A percentile compares a stretch with the other conserved stretches of the same genome.
Conservation (phyloP, 2,888 invertebrate genomes). For the Cantharis rustica region DNA sequence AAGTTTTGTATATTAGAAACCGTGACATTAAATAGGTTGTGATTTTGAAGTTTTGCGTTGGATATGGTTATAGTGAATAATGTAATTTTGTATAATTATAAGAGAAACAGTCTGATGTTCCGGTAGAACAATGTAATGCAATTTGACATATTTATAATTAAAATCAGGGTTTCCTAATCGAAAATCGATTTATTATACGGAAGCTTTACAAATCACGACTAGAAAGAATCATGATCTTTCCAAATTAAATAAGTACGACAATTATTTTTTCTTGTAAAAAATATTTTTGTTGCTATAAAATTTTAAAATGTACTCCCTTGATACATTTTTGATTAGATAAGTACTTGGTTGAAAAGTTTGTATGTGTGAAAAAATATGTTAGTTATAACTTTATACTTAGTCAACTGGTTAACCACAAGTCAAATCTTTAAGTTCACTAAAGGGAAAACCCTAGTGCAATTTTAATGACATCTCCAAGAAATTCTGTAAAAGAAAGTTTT, state of each 20-base stretch:
- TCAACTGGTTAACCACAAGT: background rate
- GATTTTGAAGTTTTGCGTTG: background rate
- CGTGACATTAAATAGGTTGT: background rate
- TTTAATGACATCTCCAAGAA: background rate
- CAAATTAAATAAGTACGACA: background rate
- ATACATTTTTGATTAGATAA: background rate
- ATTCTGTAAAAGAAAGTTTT: background rate
- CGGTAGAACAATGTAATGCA: slow-evolving; percentile 16
- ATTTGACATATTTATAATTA: slow-evolving; percentile 20
- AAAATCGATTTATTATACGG: slow-evolving; percentile 14
- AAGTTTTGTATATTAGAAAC: background rate
- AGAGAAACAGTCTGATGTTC: slow-evolving; percentile 8
- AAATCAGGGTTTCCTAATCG: slow-evolving; percentile 12
- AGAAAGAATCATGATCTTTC: slow-evolving; percentile 14
- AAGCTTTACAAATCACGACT: slow-evolving; percentile 8
- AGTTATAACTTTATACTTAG: background rate
- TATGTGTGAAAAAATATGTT: background rate
- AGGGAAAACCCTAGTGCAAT: background rate
- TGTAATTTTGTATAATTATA: slow-evolving; percentile 11
- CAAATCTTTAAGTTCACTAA: background rate
- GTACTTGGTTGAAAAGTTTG: background rate
- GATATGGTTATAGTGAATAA: slow-evolving; percentile 6
- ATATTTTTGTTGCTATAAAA: background rate
- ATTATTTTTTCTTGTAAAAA: background rate
- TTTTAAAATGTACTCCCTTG: slow-evolving; percentile 12